These are phyloP conservation scores for Eulemur rufifrons DNA, from an alignment of 2,113 vertebrate genomes.

Conservation along the genomic window DNA sequence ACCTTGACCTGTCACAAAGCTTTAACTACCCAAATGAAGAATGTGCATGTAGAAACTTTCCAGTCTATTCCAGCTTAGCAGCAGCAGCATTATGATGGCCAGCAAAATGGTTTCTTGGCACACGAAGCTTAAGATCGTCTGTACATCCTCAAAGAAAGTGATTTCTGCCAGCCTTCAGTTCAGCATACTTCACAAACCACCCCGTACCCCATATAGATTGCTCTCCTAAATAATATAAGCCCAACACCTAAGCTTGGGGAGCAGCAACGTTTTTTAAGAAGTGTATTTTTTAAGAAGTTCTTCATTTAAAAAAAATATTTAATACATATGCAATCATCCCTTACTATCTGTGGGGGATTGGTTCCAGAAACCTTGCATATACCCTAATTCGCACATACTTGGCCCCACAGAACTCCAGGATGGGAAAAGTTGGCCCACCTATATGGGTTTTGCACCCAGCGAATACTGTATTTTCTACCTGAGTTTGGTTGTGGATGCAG, in stretches of 20 bases:
- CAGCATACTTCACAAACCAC: background rate
- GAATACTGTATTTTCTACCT: background rate
- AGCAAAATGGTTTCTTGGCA: background rate
- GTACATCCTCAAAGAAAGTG: background rate
- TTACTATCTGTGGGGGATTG: background rate
- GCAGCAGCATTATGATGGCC: background rate
- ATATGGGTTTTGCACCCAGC: background rate
- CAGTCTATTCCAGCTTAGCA: background rate
- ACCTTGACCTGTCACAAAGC: background rate
- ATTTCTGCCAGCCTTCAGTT: slow-evolving; percentile 2
- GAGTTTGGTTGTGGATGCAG: background rate
- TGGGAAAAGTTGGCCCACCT: background rate
- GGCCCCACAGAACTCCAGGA: background rate
- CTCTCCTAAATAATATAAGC: background rate
- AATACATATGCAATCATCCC: background rate
- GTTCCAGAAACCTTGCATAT: background rate
- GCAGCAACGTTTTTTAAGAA: background rate
- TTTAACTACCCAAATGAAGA: background rate
- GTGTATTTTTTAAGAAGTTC: background rate
- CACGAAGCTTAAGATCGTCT: background rate
- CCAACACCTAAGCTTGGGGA: background rate
- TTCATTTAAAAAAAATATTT: background rate
- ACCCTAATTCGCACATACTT: background rate
- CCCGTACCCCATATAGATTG: background rate
- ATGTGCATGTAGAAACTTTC: background rate